Conservation (phyloP, 2,113 vertebrate genomes). For the Saccopteryx bilineata region DNA sequence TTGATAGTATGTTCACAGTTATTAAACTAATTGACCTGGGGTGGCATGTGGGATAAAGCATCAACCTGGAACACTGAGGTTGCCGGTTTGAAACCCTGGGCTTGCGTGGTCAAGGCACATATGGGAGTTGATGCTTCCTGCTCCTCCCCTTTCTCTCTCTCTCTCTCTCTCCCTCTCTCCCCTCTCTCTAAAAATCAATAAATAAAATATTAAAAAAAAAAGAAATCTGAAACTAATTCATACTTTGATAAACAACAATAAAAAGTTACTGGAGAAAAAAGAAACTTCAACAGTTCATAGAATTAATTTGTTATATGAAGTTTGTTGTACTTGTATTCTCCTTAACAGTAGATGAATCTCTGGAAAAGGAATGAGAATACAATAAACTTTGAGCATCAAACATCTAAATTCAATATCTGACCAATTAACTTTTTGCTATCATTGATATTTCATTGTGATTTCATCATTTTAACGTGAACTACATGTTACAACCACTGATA, state of each 20-base stretch:
- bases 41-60: too few species aligned
- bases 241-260: not conserved
- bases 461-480: not conserved
- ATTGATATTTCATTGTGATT: not conserved
- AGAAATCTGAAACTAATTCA: not conserved
- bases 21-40: slow-evolving; percentile 20
- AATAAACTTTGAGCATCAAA: not conserved
- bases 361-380: not conserved
- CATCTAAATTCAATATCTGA: not conserved
- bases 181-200: too few species aligned
- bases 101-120: too few species aligned
- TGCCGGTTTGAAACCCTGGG: too few species aligned
- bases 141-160: too few species aligned
- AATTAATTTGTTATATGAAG: slow-evolving; percentile 19
- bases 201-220: too few species aligned
- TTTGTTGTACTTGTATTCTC: not conserved
- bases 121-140: too few species aligned
- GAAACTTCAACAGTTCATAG: not conserved
- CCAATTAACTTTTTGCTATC: not conserved
- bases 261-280: not conserved
- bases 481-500: not conserved
- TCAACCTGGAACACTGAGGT: too few species aligned
- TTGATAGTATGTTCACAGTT: not conserved
- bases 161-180: too few species aligned
- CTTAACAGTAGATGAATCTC: not conserved